A percentile compares a stretch with the other conserved stretches of the same genome.
Conservation (phyloP, 2,113 vertebrate genomes). For the Nannospalax galili region DNA sequence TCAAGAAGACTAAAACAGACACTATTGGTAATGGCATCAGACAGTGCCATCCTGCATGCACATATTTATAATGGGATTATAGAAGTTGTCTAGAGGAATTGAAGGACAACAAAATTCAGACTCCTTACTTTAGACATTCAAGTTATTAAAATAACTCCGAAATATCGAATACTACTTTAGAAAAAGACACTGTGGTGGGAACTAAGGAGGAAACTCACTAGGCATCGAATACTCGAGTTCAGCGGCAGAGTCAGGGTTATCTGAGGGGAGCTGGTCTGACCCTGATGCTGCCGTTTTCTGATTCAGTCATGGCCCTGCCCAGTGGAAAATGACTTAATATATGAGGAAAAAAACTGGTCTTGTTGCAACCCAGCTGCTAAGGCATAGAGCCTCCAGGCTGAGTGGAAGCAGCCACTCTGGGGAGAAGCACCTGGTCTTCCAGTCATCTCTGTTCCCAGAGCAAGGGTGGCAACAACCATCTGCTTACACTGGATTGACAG, state of each 20-base stretch:
- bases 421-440: neutral
- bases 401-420: neutral
- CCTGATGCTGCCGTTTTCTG: neutral
- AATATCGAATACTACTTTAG: conserved; percentile 3
- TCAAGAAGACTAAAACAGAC: too few relatives aligned
- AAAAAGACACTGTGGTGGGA: neutral
- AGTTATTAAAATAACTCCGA: neutral
- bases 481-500: neutral
- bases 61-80: neutral
- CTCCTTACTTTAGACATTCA: neutral
- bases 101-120: neutral
- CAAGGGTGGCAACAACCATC: neutral
- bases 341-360: neutral
- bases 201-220: neutral
- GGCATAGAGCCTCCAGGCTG: neutral
- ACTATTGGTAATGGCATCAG: neutral
- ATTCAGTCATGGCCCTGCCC: neutral
- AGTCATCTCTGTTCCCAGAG: too few relatives aligned
- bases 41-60: neutral
- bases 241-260: neutral
- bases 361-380: neutral
- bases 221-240: neutral
- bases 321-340: neutral
- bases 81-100: neutral
- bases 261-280: neutral